Evolutionary conservation across 1,140 invertebrate species (phyloP).

Genomic region (Drosophila malerkotliana): DNA sequence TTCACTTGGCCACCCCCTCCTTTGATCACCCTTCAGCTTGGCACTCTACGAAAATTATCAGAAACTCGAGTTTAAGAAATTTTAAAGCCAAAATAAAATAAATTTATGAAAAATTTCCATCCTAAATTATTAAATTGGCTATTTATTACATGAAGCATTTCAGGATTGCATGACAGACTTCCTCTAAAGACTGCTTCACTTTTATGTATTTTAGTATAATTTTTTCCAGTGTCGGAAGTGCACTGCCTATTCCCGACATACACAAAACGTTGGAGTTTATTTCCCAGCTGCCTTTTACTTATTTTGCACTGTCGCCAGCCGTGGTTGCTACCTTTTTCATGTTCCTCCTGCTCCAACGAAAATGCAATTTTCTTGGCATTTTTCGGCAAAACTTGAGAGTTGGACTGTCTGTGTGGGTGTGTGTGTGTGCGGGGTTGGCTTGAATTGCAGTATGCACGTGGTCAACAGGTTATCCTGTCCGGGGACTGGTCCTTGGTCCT

Average conservation of each 20-base stretch:
- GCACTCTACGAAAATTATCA: slow-evolving; percentile 7
- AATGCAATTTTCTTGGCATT: slow-evolving; percentile 82
- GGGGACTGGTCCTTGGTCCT: slow-evolving; percentile 39
- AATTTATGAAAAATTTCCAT: not conserved
- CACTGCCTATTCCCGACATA: slow-evolving; percentile 48
- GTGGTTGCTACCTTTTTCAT: slow-evolving; percentile 71
- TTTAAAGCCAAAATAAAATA: not conserved
- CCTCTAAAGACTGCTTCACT: not conserved
- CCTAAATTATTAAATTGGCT: too few species aligned
- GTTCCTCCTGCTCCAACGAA: slow-evolving; percentile 46
- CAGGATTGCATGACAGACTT: too few species aligned
- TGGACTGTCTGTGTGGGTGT: slow-evolving; percentile 20
- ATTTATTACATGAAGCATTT: too few species aligned
- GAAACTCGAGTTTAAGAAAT: not conserved
- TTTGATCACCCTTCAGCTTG: not conserved
- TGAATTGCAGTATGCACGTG: slow-evolving; percentile 77
- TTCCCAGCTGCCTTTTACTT: slow-evolving; percentile 72
- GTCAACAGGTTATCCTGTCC: slow-evolving; percentile 80
- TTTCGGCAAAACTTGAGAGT: slow-evolving; percentile 71
- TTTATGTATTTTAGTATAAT: not conserved
- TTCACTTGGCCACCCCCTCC: slow-evolving; percentile 51
- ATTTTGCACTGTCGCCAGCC: slow-evolving; percentile 61
- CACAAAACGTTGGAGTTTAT: slow-evolving; percentile 75
- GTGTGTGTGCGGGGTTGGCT: slow-evolving; percentile 38
- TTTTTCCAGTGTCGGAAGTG: slow-evolving; percentile 2